Conservation (phyloP, 2,113 vertebrate species). For the Burhinus bistriatus region DNA sequence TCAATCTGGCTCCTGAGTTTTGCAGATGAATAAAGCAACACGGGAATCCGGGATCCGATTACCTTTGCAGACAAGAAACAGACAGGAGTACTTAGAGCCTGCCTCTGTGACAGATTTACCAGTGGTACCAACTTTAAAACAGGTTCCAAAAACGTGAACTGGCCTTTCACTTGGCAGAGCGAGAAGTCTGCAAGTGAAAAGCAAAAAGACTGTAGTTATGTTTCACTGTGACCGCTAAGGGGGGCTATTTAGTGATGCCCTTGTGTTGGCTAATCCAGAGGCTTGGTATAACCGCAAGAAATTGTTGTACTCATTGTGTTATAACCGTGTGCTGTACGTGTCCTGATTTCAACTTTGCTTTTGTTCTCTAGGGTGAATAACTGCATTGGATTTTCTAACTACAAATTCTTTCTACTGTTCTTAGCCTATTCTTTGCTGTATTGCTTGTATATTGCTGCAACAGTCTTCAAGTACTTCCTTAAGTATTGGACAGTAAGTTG, state of each 20-base stretch:
- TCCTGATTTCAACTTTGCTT: slow-evolving; percentile 55
- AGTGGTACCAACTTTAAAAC: not conserved
- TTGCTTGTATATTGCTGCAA: slow-evolving; percentile 90
- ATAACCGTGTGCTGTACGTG: not conserved
- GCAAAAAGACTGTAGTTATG: not conserved
- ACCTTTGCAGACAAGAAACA: not conserved
- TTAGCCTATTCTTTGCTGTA: slow-evolving; percentile 94
- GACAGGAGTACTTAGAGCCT: not conserved
- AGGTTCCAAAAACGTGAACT: accelerated
- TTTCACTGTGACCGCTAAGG: not conserved
- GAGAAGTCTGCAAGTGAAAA: not conserved
- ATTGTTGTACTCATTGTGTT: not conserved
- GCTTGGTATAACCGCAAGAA: accelerated
- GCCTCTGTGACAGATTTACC: not conserved
- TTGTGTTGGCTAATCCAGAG: accelerated
- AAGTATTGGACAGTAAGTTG: slow-evolving; percentile 96
- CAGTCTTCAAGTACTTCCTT: slow-evolving; percentile 95
- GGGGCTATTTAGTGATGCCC: not conserved
- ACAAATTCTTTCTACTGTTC: slow-evolving; percentile 98
- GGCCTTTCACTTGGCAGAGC: not conserved
- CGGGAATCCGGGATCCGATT: not conserved
- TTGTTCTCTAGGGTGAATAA: slow-evolving; percentile 92
- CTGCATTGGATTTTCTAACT: slow-evolving; percentile 98
- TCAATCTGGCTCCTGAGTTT: not conserved
- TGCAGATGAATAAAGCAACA: not conserved